Percentiles rank a stretch among this genome's conserved stretches.
Evolutionary conservation across 2,113 vertebrate genomes (phyloP).

Genomic region (Prionailurus bengalensis): DNA sequence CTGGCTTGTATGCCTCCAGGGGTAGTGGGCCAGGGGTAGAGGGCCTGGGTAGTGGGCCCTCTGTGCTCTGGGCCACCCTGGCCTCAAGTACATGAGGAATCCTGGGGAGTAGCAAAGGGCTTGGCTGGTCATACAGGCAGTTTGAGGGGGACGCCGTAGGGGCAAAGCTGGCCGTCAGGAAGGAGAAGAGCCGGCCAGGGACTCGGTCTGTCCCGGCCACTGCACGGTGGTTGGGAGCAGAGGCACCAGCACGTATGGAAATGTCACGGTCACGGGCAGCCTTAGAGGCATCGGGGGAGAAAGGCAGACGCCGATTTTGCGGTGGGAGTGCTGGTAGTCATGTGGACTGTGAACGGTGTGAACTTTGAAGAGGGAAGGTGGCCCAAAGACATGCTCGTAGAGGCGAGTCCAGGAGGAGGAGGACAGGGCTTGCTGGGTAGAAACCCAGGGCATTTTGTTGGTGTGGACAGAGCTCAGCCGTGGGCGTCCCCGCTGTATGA

Average conservation of each 20-base stretch:
- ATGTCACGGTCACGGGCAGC: rapidly evolving
- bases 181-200: not conserved
- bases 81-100: rapidly evolving
- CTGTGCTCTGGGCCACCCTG: rapidly evolving
- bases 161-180: not conserved
- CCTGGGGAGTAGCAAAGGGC: not conserved
- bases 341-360: not conserved
- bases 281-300: rapidly evolving
- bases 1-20: not conserved
- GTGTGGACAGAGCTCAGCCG: rapidly evolving
- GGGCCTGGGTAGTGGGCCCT: not conserved
- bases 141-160: not conserved
- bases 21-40: not conserved
- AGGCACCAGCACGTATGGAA: rapidly evolving
- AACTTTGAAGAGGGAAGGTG: not conserved
- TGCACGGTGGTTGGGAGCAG: not conserved
- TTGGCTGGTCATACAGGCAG: not conserved
- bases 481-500: rapidly evolving
- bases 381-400: not conserved
- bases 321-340: rapidly evolving
- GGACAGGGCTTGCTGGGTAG: not conserved
- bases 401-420: too few species aligned
- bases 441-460: too few species aligned
- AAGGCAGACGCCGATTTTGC: not conserved
- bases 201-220: not conserved